A percentile compares a stretch with the other conserved stretches of the same genome.
Evolutionary conservation across 2,113 vertebrate species (phyloP).

Genomic region (Scomber colias): DNA sequence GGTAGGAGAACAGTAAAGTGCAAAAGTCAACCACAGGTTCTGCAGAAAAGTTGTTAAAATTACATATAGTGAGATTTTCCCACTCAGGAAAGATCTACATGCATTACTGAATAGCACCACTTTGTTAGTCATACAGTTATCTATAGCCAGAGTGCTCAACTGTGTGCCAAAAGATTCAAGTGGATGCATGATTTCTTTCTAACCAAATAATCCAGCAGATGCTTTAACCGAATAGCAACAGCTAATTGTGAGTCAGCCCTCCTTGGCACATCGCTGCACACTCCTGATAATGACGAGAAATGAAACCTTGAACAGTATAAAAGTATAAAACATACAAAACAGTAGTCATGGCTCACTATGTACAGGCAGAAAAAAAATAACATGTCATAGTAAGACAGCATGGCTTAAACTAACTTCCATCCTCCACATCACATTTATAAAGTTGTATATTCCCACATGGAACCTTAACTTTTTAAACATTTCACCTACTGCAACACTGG

Average conservation of each 20-base stretch:
- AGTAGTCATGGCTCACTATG: conserved; percentile 64
- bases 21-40: conserved; percentile 74
- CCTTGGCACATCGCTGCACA: background rate
- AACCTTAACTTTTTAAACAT: conserved; percentile 5
- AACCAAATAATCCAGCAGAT: background rate
- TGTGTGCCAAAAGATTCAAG: conserved; percentile 2
- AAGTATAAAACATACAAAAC: conserved; percentile 58
- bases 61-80: conserved; percentile 7
- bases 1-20: conserved; percentile 81
- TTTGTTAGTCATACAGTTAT: conserved; percentile 49
- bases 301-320: conserved; percentile 31
- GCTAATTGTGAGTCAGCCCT: background rate
- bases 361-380: conserved; percentile 44
- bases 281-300: conserved; percentile 8
- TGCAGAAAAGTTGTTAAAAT: conserved; percentile 43
- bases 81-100: conserved; percentile 8
- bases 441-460: background rate
- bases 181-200: background rate
- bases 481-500: background rate
- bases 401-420: conserved; percentile 15
- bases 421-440: conserved; percentile 47
- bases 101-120: conserved; percentile 30
- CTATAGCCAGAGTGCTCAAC: conserved; percentile 5
- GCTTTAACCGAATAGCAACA: background rate
- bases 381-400: conserved; percentile 23